Evolutionary conservation across 2,113 vertebrate species (phyloP).

Genomic region (Paracyprichromis sp.): DNA sequence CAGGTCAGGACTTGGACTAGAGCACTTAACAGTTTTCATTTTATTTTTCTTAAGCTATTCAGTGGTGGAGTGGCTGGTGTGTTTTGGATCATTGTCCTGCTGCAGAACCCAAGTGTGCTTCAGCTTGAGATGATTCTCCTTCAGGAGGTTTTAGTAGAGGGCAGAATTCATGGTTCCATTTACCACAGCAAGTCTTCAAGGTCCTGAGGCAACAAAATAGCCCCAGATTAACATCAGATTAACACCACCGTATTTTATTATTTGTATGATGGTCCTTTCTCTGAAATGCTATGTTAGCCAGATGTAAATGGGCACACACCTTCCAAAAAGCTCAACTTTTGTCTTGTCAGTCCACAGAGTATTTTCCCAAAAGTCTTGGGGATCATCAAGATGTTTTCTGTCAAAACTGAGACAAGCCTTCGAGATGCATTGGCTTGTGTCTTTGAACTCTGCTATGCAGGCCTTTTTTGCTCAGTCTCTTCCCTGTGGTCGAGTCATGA

Average conservation of each 20-base stretch:
- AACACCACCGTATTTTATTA: background rate
- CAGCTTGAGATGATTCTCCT: background rate
- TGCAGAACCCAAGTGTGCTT: background rate
- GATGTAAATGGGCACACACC: background rate
- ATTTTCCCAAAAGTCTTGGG: background rate
- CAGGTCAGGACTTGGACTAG: background rate
- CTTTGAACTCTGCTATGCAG: background rate
- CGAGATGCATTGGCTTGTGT: background rate
- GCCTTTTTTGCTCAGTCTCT: background rate
- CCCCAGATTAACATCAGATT: background rate
- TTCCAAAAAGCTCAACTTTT: background rate
- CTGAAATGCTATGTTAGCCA: background rate
- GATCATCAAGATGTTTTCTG: background rate
- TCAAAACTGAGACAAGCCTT: background rate
- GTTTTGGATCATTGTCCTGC: background rate
- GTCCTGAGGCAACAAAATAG: background rate
- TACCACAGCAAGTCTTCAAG: background rate
- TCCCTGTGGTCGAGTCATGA: background rate
- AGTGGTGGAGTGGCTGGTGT: background rate
- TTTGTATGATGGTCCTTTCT: background rate
- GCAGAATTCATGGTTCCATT: background rate
- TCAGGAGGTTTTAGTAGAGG: background rate
- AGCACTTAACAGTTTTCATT: background rate
- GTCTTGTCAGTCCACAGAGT: background rate
- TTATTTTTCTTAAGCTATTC: background rate